Base-by-base conservation (phyloP, 2,888 invertebrate species). In the Hylaea fasciaria region DNA sequence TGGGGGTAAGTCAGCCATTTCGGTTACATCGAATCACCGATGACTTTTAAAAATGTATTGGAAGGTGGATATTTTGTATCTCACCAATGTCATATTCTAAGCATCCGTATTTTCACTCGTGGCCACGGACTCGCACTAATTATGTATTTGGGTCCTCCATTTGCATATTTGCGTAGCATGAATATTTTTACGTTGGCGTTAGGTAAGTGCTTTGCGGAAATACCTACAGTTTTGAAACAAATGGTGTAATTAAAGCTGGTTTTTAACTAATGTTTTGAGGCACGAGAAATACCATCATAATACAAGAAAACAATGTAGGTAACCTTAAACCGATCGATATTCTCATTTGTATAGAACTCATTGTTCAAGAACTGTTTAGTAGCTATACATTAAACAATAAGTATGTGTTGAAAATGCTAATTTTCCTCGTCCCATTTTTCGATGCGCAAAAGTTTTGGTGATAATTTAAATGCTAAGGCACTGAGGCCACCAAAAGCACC, bases 101-200 rank as follows among this genome's bases (percentile, higher is more conserved):
- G 40, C 51, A 48, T 45, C 37, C 48, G 32, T 51, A 55, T 55
- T 51, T 60, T 47, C 48, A 55, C n/a, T 22, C 43, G 13, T n/a
- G 17, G 28, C 48, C 32, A 32, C 35, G 53, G 50, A 54, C 49
- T 54, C 46, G 35, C 5, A 32, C 13, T 57, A 56, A 57, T 57
- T 53, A 62, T 62, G 62, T 62, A 62, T 62, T 57, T 62, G 49
- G 53, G 53, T 49, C 45, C 10, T n/a, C 50, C 41, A 57, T 62
- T 62, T 57, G 57, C 62, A 57, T 62, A 52, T 51, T 55, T 51
- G 29, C 60, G 48, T 39, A 28, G 40, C n/a, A 55, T 50, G 50
- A 60, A 60, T 47, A 55, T 55, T 51, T 60, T 55, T 52, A 52
- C 41, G 35, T 59, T 49, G 9, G 16, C 37, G 28, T 29, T 48